A percentile compares a stretch with the other conserved stretches of the same genome.
These are phyloP conservation scores for Heliconius congener DNA, from an alignment of 1,140 invertebrate genomes.

Conservation along the genomic window DNA sequence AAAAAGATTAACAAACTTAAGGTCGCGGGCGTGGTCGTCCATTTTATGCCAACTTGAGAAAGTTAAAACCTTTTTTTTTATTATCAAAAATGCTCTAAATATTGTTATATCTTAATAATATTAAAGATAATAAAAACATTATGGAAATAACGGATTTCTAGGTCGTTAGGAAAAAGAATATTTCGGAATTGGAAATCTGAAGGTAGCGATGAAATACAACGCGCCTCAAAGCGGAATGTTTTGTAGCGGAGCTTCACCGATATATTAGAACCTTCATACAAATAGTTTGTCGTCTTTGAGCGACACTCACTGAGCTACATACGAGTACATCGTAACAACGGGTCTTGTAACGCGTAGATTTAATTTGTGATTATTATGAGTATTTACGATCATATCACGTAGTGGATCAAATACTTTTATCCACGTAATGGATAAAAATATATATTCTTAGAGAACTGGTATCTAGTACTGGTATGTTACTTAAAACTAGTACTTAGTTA, in stretches of 20 bases:
- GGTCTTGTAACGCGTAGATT: background rate
- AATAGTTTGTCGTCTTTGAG: slow-evolving; percentile 1
- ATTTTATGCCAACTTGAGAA: too few relatives aligned
- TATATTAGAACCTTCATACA: background rate
- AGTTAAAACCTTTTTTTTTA: too few relatives aligned
- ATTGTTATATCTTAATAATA: background rate
- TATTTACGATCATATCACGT: background rate
- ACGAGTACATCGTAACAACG: background rate
- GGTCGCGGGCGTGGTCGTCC: too few relatives aligned
- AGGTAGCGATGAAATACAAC: background rate
- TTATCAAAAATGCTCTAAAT: background rate
- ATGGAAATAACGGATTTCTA: background rate
- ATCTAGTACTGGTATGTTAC: too few relatives aligned
- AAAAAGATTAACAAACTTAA: too few relatives aligned
- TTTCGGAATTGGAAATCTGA: background rate
- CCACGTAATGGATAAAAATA: too few relatives aligned
- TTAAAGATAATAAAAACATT: background rate
- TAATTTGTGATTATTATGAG: background rate
- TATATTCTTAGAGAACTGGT: too few relatives aligned
- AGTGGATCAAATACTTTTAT: background rate
- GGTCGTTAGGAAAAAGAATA: background rate
- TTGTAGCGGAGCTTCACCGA: background rate
- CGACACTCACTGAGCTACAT: background rate
- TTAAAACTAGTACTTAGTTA: too few relatives aligned
- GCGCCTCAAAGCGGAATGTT: background rate